These are phyloP conservation scores for Patella vulgata DNA, from an alignment of 1,140 invertebrate genomes.

Conservation along the genomic window DNA sequence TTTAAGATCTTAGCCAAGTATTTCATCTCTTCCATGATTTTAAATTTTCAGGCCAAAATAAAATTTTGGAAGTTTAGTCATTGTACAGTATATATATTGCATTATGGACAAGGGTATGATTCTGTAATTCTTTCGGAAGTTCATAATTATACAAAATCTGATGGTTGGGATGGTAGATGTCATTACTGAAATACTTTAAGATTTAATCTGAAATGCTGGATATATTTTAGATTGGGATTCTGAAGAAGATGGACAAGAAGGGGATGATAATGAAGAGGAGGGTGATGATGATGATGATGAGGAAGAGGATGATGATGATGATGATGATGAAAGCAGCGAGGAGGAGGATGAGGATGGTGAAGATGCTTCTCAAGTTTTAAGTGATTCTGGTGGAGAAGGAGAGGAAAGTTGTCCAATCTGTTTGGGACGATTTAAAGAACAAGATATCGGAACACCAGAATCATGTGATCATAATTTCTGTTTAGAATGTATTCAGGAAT, in stretches of 20 bases:
- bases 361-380: slow-evolving; percentile 31
- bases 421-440: slow-evolving; percentile 70
- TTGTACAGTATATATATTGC: too few relatives aligned
- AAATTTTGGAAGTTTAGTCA: too few relatives aligned
- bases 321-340: slow-evolving; percentile 8
- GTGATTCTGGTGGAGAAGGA: slow-evolving; percentile 72
- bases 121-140: too few relatives aligned
- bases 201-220: too few relatives aligned
- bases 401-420: slow-evolving; percentile 82
- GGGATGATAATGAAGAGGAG: slow-evolving; percentile 11
- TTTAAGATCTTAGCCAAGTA: too few relatives aligned
- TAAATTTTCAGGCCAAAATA: too few relatives aligned
- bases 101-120: too few relatives aligned
- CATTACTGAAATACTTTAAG: too few relatives aligned
- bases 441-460: slow-evolving; percentile 85
- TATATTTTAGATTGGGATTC: slow-evolving; percentile 35
- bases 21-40: too few relatives aligned
- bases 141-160: too few relatives aligned
- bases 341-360: slow-evolving; percentile 22
- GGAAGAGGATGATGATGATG: slow-evolving; percentile 16
- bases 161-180: too few relatives aligned
- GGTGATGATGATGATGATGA: slow-evolving; percentile 28
- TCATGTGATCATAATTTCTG: slow-evolving; percentile 91
- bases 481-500: slow-evolving; percentile 87
- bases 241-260: slow-evolving; percentile 28